Percentiles rank a stretch among this genome's conserved stretches.
These are phyloP conservation scores for Tridacna gigas DNA, from an alignment of 2,888 invertebrate genomes.

Conservation along the genomic window DNA sequence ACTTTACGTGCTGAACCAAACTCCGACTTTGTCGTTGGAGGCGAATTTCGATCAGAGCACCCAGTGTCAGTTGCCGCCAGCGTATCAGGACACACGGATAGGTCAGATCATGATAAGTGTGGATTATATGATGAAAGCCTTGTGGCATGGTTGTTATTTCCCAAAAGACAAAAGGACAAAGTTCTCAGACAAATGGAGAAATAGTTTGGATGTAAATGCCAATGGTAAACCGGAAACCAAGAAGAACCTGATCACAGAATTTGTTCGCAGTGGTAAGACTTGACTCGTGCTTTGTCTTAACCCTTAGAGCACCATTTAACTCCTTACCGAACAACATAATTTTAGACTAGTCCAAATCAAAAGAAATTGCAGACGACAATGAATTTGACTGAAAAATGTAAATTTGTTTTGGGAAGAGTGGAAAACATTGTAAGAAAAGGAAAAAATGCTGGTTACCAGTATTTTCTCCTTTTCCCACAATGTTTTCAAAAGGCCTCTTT, in stretches of 20 bases:
- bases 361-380: no score
- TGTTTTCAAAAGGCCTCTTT: no score
- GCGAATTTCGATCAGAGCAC: conserved; percentile 84
- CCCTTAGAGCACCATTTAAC: no score
- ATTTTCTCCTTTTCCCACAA: no score
- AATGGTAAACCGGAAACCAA: conserved; percentile 83
- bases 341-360: no score
- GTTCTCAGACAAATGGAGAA: conserved; percentile 84
- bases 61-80: conserved; percentile 83
- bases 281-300: no score
- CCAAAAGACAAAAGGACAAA: conserved; percentile 84
- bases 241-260: conserved; percentile 83
- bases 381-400: no score
- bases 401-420: background rate
- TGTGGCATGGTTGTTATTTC: conserved; percentile 85
- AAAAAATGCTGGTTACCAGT: no score
- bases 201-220: conserved; percentile 82
- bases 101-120: conserved; percentile 84
- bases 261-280: conserved; percentile 80
- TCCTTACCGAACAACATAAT: no score
- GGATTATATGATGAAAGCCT: conserved; percentile 84
- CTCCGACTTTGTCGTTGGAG: conserved; percentile 83
- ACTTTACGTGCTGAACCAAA: conserved; percentile 84
- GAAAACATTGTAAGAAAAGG: no score
- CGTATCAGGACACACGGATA: conserved; percentile 82